phyloP scores from a whole-genome alignment of 2,797 vertebrate genomes.

The Dicrostonyx torquatus region DNA sequence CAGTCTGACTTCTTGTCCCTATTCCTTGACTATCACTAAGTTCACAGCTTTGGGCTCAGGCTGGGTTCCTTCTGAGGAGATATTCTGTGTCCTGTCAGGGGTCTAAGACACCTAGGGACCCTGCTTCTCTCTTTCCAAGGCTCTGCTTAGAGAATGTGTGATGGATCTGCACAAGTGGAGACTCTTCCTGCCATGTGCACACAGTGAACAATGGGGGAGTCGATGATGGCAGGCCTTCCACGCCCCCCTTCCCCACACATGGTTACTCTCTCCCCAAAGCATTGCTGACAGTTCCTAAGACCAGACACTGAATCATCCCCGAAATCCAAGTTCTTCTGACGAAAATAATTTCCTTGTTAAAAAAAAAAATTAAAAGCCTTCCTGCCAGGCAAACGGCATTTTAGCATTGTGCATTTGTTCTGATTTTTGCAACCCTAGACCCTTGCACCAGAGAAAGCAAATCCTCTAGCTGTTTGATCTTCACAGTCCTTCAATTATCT shows the following conservation, averaged over 20 bases:
- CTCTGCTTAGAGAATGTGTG: neutral
- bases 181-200: neutral
- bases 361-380: slow-evolving; percentile 33
- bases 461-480: slow-evolving; percentile 70
- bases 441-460: slow-evolving; percentile 63
- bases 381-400: slow-evolving; percentile 34
- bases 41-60: neutral
- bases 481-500: slow-evolving; percentile 66
- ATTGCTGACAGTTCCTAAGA: slow-evolving; percentile 13
- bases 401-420: slow-evolving; percentile 67
- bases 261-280: slow-evolving; percentile 12
- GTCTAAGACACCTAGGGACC: neutral
- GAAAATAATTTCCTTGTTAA: slow-evolving; percentile 63
- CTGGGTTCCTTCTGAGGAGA: neutral
- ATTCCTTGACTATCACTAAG: neutral
- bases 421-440: slow-evolving; percentile 65
- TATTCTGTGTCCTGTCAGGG: accelerated
- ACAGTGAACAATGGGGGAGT: neutral
- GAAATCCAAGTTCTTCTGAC: slow-evolving; percentile 64
- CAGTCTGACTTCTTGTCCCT: neutral
- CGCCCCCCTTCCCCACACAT: neutral
- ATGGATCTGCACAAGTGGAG: accelerated
- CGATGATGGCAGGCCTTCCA: accelerated
- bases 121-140: neutral
- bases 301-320: slow-evolving; percentile 28